These are phyloP conservation scores for Anser brachyrhynchus DNA, from an alignment of 2,113 vertebrate genomes.

Conservation along the genomic window DNA sequence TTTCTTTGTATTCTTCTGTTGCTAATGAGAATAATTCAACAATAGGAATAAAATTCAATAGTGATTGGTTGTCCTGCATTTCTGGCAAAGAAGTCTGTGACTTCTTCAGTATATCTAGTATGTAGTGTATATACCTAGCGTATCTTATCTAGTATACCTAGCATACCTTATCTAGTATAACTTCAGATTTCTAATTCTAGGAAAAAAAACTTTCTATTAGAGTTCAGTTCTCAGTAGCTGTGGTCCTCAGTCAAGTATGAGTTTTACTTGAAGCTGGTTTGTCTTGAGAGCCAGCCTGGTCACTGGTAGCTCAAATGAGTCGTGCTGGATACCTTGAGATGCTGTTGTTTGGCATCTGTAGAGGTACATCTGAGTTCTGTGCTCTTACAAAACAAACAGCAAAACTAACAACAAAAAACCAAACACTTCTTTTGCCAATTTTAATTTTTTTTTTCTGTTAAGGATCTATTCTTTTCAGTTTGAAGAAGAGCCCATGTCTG, in stretches of 20 bases:
- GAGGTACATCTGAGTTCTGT: neutral
- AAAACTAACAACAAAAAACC: too few species aligned
- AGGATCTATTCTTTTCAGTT: neutral
- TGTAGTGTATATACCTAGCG: too few species aligned
- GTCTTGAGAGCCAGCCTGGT: neutral
- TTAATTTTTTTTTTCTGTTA: neutral
- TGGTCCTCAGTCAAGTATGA: neutral
- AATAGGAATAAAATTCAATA: neutral
- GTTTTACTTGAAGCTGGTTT: neutral
- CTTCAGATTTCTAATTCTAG: neutral
- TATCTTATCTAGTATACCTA: neutral
- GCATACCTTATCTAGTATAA: neutral
- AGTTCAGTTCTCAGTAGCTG: neutral
- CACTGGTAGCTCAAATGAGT: neutral
- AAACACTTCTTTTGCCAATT: too few species aligned
- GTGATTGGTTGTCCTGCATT: fast-evolving
- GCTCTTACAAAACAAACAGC: neutral
- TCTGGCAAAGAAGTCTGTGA: neutral
- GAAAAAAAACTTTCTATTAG: neutral
- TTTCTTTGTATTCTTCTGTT: neutral
- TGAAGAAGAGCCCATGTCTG: neutral
- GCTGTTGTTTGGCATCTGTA: neutral
- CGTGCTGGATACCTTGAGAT: neutral
- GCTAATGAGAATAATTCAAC: neutral
- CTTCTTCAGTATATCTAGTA: too few species aligned